A percentile compares a stretch with the other conserved stretches of the same genome.
These are phyloP conservation scores for Parnassius glacialis DNA, from an alignment of 2,888 invertebrate genomes.

Conservation along the genomic window DNA sequence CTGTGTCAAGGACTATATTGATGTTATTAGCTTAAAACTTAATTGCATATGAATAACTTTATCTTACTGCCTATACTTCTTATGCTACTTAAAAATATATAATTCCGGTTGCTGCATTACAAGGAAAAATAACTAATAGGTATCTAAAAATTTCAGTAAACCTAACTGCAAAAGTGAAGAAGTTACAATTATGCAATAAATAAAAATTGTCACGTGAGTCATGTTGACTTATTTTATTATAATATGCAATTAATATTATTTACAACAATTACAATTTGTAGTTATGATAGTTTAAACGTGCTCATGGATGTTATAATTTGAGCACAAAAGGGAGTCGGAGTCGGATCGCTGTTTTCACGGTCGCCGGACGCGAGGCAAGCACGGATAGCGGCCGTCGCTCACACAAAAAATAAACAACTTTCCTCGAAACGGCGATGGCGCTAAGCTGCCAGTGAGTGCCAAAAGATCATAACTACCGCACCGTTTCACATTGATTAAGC, in stretches of 20 bases:
- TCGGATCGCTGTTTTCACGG: slow-evolving; percentile 67
- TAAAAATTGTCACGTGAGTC: no score
- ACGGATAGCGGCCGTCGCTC: slow-evolving; percentile 67
- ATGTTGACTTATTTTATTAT: no score
- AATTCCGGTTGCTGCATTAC: no score
- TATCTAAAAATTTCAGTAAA: no score
- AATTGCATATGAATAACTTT: background rate
- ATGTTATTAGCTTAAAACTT: background rate
- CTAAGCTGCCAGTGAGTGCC: slow-evolving; percentile 51
- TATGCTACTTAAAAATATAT: no score
- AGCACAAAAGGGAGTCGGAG: slow-evolving; percentile 46
- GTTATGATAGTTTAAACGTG: no score
- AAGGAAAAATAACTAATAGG: no score
- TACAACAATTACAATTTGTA: no score
- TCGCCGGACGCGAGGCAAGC: slow-evolving; percentile 67
- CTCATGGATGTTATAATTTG: slow-evolving; percentile 36
- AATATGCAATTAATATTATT: no score
- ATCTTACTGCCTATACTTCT: no score
- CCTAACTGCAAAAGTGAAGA: no score
- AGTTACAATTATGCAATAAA: no score
- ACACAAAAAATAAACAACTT: slow-evolving; percentile 75
- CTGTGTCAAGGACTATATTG: slow-evolving; percentile 21
- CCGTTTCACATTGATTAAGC: slow-evolving; percentile 49
- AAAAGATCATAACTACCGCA: slow-evolving; percentile 57
- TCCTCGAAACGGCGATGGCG: slow-evolving; percentile 79